Evolutionary conservation across 2,888 invertebrate species (phyloP), one percentile per base, ranked within the genome.

Genomic region (Nomada goodeniana): DNA sequence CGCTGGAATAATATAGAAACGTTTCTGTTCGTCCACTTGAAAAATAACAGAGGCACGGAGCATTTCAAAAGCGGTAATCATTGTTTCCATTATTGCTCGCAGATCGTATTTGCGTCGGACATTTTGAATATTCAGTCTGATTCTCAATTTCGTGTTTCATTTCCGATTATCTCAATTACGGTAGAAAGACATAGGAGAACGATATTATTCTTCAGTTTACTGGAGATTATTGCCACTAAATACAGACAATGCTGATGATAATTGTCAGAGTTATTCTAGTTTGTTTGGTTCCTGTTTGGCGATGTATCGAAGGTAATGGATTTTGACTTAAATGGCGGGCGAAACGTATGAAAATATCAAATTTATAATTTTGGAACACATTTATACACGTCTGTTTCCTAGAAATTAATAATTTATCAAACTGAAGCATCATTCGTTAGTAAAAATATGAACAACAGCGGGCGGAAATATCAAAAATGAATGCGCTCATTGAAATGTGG

Each of bases 21-120:
- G n/a, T 26, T 47, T 53, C 42, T 29, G 26, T 53, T 59, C 68
- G 42, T 26, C 23, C 18, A 13, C 7, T 50, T 63, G 50, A 18
- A 76, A 63, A 55, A 50, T 63, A 68, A 79, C 52, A 52, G 29
- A 13, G 52, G 4, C 44, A 2, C 26, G 29, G 44, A 18, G 61
- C 55, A 57, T 44, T 68, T 57, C 26, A 10, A 47, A 63, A 18
- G 47, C 50, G 42, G 68, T 75, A 50, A 26, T 13, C 26, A 18
- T 57, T 23, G 36, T 26, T 63, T 50, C 50, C 26, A 20, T 36
- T 50, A 65, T 23, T 20, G 52, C 53, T 29, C 7, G 20, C 7
- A 20, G 7, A 13, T 11, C n/a, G 11, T 60, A 9, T n/a, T 26
- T 9, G 26, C 20, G 42, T 53, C 18, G n/a, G 36, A 18, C 42